These are phyloP conservation scores for Rhingia campestris DNA, from an alignment of 2,888 invertebrate genomes.

Conservation along the genomic window DNA sequence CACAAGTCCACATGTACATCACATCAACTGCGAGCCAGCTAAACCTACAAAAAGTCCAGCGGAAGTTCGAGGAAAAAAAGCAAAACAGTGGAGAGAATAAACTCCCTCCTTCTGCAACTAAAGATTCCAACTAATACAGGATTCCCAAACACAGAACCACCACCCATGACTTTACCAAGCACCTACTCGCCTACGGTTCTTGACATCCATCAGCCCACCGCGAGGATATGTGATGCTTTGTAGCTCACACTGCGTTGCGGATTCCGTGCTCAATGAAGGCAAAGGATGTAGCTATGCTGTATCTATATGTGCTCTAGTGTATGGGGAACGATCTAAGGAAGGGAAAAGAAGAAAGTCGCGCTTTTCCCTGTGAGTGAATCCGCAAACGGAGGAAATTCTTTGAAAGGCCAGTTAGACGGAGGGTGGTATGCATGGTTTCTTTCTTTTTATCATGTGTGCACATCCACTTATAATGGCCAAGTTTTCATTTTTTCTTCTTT, in stretches of 20 bases:
- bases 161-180: not conserved
- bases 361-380: constrained; percentile 64
- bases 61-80: constrained; percentile 43
- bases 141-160: constrained; percentile 41
- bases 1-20: constrained; percentile 50
- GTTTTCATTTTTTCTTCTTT: constrained; percentile 50
- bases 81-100: constrained; percentile 20
- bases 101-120: constrained; percentile 45
- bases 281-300: constrained; percentile 32
- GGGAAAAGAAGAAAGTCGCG: constrained; percentile 59
- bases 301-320: not conserved
- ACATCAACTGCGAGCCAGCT: constrained; percentile 31
- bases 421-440: constrained; percentile 41
- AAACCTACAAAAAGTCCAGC: constrained; percentile 66
- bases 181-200: constrained; percentile 55
- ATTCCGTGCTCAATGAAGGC: constrained; percentile 67
- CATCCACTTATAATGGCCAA: constrained; percentile 74
- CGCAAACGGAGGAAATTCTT: constrained; percentile 69
- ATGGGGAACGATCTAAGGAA: not conserved
- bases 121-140: constrained; percentile 70
- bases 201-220: constrained; percentile 68
- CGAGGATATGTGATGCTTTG: constrained; percentile 65
- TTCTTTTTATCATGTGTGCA: constrained; percentile 72
- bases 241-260: constrained; percentile 27
- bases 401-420: constrained; percentile 68